Evolutionary conservation across 2,113 vertebrate species (phyloP).

Genomic region (Charina bottae): DNA sequence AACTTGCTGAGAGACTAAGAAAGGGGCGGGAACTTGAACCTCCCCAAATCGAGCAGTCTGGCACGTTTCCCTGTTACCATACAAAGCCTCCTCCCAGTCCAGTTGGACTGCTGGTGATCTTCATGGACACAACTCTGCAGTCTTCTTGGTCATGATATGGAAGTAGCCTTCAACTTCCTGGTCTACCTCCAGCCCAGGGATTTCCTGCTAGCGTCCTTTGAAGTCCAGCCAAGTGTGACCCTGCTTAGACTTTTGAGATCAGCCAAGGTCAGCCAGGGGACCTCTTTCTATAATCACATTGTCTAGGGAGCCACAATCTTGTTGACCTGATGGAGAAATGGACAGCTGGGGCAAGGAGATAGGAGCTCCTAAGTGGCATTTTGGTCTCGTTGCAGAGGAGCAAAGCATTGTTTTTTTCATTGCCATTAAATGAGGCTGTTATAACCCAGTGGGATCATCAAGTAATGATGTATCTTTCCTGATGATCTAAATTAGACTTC

Average conservation of each 20-base stretch:
- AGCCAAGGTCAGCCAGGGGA: background rate
- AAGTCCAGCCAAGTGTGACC: background rate
- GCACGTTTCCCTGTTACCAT: background rate
- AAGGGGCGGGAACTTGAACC: background rate
- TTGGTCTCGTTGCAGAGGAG: background rate
- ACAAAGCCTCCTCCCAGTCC: background rate
- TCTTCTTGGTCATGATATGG: background rate
- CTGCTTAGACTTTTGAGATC: background rate
- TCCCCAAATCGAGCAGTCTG: background rate
- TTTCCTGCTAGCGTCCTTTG: background rate
- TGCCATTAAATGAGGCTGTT: too few species aligned
- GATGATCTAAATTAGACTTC: background rate
- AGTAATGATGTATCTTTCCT: background rate
- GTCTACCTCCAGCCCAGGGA: background rate
- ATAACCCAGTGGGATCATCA: background rate
- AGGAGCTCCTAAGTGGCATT: background rate
- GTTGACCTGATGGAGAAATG: background rate
- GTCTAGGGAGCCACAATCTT: background rate
- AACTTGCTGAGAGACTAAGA: rapidly evolving
- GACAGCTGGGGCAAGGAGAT: background rate
- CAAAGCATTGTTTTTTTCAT: background rate
- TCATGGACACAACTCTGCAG: background rate
- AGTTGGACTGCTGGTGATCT: background rate
- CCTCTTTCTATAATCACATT: background rate
- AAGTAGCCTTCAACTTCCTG: background rate